Percentiles rank a stretch among this genome's conserved stretches.
These are phyloP conservation scores for Melanostigma gelatinosum DNA, from an alignment of 2,113 vertebrate species.

Conservation along the genomic window DNA sequence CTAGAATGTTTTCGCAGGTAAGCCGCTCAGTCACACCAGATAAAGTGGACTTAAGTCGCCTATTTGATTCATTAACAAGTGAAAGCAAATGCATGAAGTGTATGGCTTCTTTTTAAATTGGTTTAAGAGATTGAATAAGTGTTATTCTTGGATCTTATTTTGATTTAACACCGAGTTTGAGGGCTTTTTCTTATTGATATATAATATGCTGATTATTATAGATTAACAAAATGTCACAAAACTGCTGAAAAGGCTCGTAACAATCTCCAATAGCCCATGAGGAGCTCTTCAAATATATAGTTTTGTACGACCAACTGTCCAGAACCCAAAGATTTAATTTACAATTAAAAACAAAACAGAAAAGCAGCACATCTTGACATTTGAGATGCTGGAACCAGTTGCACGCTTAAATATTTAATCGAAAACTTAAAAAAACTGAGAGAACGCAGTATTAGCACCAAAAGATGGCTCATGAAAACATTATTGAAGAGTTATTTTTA, in stretches of 20 bases:
- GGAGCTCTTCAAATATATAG: too few relatives aligned
- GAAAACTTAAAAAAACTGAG: too few relatives aligned
- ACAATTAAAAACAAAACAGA: neutral
- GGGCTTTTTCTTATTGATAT: neutral
- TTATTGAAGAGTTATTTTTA: neutral
- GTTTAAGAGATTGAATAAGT: neutral
- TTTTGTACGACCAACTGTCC: neutral
- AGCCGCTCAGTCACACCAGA: neutral
- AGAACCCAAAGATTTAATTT: neutral
- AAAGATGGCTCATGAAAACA: neutral
- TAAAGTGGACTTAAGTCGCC: neutral
- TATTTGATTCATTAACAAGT: neutral
- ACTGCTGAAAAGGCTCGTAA: neutral
- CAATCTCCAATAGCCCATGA: neutral
- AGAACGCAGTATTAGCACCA: neutral
- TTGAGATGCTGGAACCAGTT: neutral
- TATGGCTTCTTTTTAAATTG: neutral
- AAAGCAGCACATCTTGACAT: too few relatives aligned
- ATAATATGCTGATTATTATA: neutral
- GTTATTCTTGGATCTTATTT: neutral
- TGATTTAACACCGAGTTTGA: too few relatives aligned
- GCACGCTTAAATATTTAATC: too few relatives aligned
- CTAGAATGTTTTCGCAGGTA: neutral
- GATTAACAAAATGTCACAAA: neutral
- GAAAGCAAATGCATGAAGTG: neutral